phyloP scores from a whole-genome alignment of 2,113 vertebrate species.

The Myrmecobius fasciatus region DNA sequence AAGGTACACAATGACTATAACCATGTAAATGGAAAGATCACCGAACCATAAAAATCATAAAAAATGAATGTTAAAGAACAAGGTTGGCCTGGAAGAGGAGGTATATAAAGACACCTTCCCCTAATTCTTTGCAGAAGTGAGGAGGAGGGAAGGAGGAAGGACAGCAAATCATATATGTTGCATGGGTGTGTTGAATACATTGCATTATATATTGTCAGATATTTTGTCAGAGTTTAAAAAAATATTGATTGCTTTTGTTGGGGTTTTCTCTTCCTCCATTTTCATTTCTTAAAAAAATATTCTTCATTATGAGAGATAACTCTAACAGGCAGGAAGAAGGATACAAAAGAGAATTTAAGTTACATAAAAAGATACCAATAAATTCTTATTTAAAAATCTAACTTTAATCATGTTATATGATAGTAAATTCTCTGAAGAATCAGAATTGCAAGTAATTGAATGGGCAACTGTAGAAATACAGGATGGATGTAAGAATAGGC shows the following conservation, averaged over 20 bases:
- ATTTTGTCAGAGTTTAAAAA: not conserved
- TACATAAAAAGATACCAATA: not conserved
- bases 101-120: not conserved
- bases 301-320: not conserved
- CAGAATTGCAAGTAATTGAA: not conserved
- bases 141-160: not conserved
- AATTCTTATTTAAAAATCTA: not conserved
- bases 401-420: not conserved
- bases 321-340: not conserved
- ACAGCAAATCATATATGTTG: not conserved
- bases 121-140: not conserved
- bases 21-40: not conserved
- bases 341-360: not conserved
- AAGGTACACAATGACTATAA: not conserved
- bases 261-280: not conserved
- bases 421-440: not conserved
- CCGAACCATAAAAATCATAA: not conserved
- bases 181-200: not conserved
- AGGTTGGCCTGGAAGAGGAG: not conserved
- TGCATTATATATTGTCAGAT: not conserved
- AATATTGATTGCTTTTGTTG: not conserved
- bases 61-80: not conserved
- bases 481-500: not conserved
- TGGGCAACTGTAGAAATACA: not conserved
- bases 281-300: not conserved